Evolutionary conservation across 2,113 vertebrate species (phyloP), one percentile per base, ranked within the genome.

Genomic region (Eleginops maclovinus): DNA sequence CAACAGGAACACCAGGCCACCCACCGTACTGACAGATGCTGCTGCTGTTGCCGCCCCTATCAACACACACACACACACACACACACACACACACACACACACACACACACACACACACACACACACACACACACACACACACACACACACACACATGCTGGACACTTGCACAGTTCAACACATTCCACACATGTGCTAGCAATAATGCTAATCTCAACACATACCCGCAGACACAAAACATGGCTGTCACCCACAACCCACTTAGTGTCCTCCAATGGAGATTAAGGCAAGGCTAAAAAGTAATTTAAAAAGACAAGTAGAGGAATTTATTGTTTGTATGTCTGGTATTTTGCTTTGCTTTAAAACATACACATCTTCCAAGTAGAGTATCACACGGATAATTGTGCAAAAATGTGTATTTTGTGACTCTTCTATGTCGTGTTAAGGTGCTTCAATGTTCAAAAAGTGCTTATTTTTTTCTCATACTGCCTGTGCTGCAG

Each of bases 1-100:
- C 71, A 76, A 90, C 85, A 94, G 92, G 91, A 94, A 93, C 81
- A 87, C 61, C 74, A 84, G 92, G 91, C 93, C 94, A 94, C 93
- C 91, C 93, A 93, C 71, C 73, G 68, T 70, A 93, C 82, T 91
- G 92, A 94, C 93, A 94, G 87, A 91, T 85, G 87, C 83, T 83
- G 65, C 81, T 86, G 82, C 89, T 82, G 67, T 81, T 82, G 65
- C 84, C 81, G 22, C 93, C 90, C 89, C 84, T 90, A 92, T 93
- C 88, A 89, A 81, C 87, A 92, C 59, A 54, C 69, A 74, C 47
- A 65, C 21, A 50, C 28, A 60, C 49, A 76, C 50, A 81, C 49
- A 66, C 12, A 75, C 10, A 79, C 63, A 78, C 56, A 63, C 69
- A 70, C 65, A 79, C 79, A 71, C 63, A 73, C 65, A 88, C 12